Percentiles rank a stretch among this genome's conserved stretches.
These are phyloP conservation scores for Drosophila paulistorum DNA, from an alignment of 1,140 invertebrate genomes.

Conservation along the genomic window DNA sequence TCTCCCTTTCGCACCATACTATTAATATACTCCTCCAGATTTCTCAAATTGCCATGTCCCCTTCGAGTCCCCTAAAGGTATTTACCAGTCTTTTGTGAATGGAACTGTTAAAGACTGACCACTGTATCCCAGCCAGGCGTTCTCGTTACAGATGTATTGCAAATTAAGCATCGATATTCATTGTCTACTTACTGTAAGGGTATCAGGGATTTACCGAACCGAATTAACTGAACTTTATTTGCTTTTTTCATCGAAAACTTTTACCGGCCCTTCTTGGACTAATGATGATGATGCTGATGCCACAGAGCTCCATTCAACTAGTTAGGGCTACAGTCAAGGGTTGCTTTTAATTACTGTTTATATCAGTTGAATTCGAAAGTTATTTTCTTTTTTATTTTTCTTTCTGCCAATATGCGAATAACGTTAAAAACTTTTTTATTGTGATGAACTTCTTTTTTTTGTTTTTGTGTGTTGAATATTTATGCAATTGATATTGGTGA, in stretches of 20 bases:
- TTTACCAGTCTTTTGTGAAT: no score
- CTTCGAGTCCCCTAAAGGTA: no score
- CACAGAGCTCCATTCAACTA: not conserved
- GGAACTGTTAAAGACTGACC: no score
- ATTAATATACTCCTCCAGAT: no score
- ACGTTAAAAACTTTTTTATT: slow-evolving; percentile 69
- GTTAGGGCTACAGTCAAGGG: slow-evolving; percentile 36
- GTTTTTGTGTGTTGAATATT: slow-evolving; percentile 46
- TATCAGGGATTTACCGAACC: not conserved
- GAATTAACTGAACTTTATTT: not conserved
- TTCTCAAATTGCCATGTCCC: no score
- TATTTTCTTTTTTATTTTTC: slow-evolving; percentile 19
- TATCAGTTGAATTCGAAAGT: slow-evolving; percentile 68
- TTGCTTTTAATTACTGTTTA: slow-evolving; percentile 79
- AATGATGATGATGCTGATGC: slow-evolving; percentile 9
- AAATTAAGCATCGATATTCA: no score
- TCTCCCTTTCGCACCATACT: no score
- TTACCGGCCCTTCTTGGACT: slow-evolving; percentile 2
- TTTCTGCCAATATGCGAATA: slow-evolving; percentile 56
- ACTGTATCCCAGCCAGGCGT: no score
- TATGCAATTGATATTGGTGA: slow-evolving; percentile 65
- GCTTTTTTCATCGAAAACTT: slow-evolving; percentile 8
- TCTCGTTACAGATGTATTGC: no score
- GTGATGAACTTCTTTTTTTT: slow-evolving; percentile 54
- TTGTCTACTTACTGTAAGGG: not conserved